phyloP scores from a whole-genome alignment of 2,797 vertebrate species.

The Champsocephalus esox region DNA sequence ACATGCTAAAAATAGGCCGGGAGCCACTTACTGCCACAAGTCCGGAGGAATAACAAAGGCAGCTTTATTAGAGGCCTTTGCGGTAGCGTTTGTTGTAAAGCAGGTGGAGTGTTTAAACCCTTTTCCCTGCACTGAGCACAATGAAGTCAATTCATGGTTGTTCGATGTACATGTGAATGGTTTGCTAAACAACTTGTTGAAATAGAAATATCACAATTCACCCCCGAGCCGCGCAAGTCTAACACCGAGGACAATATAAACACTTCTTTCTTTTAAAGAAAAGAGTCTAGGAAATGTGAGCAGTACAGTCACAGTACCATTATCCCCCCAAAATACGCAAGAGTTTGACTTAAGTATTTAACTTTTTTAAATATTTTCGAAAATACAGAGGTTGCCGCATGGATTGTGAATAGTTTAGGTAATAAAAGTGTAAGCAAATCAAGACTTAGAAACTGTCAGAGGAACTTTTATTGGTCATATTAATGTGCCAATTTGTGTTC shows the following conservation, averaged over 20 bases:
- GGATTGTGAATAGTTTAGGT: neutral
- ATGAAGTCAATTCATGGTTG: neutral
- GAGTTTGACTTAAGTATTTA: neutral
- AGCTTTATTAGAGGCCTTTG: neutral
- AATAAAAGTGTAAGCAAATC: neutral
- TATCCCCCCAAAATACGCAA: neutral
- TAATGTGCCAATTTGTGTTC: neutral
- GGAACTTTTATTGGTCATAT: neutral
- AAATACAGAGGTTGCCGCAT: neutral
- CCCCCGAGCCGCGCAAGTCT: neutral
- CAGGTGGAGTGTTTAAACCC: slow-evolving; percentile 13
- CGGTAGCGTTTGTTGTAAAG: neutral
- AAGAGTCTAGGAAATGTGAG: neutral
- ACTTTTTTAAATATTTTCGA: neutral
- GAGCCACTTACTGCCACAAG: neutral
- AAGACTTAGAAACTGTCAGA: neutral
- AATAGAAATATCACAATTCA: neutral
- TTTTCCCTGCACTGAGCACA: neutral
- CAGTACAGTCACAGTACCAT: neutral
- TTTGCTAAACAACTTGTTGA: slow-evolving; percentile 19
- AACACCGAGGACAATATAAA: slow-evolving; percentile 2
- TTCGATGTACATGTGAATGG: slow-evolving; percentile 22
- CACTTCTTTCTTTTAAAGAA: neutral
- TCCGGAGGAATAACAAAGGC: neutral
- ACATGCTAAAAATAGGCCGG: slow-evolving; percentile 5